phyloP scores from a whole-genome alignment of 2,797 vertebrate species.

The Podarcis lilfordi region DNA sequence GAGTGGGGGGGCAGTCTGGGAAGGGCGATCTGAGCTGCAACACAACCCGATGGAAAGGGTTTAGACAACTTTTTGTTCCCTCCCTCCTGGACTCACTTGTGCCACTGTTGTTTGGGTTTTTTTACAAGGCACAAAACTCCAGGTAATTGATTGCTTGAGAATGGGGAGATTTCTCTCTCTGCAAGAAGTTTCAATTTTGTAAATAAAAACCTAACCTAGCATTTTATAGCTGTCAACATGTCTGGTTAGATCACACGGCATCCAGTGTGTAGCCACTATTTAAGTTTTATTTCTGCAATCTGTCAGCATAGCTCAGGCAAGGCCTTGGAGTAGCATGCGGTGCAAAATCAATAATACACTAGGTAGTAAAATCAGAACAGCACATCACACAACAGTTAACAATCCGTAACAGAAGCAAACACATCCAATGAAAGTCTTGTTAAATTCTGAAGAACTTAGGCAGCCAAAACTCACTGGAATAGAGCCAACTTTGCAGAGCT shows the following conservation, averaged over 20 bases:
- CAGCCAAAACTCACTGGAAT: not conserved
- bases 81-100: too few species aligned
- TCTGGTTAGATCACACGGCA: not conserved
- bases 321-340: too few species aligned
- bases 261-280: not conserved
- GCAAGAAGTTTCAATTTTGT: not conserved
- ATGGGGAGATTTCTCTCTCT: not conserved
- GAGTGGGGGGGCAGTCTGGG: not conserved
- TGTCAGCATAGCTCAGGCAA: not conserved
- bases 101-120: not conserved
- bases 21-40: not conserved
- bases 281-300: not conserved
- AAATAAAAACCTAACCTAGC: not conserved
- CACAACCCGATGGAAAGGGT: too few species aligned
- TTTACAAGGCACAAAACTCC: not conserved
- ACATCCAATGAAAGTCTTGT: not conserved
- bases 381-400: not conserved
- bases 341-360: not conserved
- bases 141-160: not conserved
- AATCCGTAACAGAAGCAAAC: not conserved
- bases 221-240: not conserved
- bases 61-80: too few species aligned
- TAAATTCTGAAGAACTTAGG: not conserved
- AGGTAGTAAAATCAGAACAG: not conserved
- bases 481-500: not conserved